These are phyloP conservation scores for Eustalomyia histrio DNA, from an alignment of 2,888 invertebrate genomes.

Conservation along the genomic window DNA sequence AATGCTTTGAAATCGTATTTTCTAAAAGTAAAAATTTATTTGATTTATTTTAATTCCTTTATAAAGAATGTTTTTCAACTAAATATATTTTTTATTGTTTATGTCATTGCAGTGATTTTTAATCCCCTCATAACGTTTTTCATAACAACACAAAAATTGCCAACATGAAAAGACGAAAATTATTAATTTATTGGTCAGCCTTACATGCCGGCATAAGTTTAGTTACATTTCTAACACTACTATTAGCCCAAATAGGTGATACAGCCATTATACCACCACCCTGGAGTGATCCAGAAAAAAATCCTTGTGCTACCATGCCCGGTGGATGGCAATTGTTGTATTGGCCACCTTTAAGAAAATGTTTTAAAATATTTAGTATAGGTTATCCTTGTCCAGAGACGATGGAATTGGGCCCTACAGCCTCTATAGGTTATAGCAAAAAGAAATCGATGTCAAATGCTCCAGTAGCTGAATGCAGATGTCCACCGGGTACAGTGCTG, in stretches of 20 bases:
- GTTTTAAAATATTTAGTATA: constrained; percentile 92
- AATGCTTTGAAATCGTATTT: too few species aligned
- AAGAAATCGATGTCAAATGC: constrained; percentile 80
- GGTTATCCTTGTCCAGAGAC: constrained; percentile 91
- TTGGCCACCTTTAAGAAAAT: constrained; percentile 91
- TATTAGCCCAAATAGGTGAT: constrained; percentile 67
- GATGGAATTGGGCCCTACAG: constrained; percentile 88
- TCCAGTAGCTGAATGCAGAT: constrained; percentile 88
- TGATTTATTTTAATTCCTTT: too few species aligned
- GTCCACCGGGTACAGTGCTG: constrained; percentile 89
- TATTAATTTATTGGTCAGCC: constrained; percentile 71
- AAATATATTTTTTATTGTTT: too few species aligned
- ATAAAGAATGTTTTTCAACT: too few species aligned
- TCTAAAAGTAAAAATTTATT: too few species aligned
- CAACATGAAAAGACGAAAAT: constrained; percentile 73
- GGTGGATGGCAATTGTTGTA: constrained; percentile 92
- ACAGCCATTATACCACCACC: constrained; percentile 87
- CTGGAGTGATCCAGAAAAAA: constrained; percentile 90
- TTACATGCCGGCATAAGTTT: constrained; percentile 72
- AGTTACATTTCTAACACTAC: constrained; percentile 68
- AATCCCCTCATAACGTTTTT: neutral
- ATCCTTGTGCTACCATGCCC: constrained; percentile 90
- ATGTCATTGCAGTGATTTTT: neutral
- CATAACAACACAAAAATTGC: neutral
- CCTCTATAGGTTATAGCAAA: constrained; percentile 67